phyloP scores from a whole-genome alignment of 2,888 invertebrate genomes.

The Agriotes lineatus region DNA sequence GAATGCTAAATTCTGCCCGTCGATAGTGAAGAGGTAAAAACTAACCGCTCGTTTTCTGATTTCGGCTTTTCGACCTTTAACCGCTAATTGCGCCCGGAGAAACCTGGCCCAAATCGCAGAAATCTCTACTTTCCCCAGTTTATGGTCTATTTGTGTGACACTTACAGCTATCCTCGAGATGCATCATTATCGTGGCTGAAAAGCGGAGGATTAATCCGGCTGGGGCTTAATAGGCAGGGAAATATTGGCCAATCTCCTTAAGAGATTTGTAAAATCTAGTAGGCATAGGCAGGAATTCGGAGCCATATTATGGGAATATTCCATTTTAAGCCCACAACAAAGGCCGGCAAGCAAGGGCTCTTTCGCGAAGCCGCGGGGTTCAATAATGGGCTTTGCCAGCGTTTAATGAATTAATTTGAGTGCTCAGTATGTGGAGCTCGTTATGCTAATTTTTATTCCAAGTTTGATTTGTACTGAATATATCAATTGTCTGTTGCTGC shows the following conservation, averaged over 20 bases:
- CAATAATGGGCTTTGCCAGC: too few relatives aligned
- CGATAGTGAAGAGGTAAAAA: not conserved
- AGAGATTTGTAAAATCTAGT: constrained; percentile 4
- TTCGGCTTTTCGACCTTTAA: not conserved
- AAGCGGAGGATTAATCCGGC: not conserved
- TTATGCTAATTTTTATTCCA: too few relatives aligned
- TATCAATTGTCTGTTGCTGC: too few relatives aligned
- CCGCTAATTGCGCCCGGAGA: not conserved
- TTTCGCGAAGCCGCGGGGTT: too few relatives aligned
- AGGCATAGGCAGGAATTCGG: not conserved
- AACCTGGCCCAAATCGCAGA: not conserved
- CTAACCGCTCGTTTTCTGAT: not conserved
- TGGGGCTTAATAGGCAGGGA: not conserved
- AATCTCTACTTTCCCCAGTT: not conserved
- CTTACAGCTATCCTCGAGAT: not conserved
- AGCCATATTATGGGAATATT: not conserved
- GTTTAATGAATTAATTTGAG: too few relatives aligned
- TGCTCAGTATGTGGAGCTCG: too few relatives aligned
- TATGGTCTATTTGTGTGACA: constrained; percentile 10
- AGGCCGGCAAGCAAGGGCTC: too few relatives aligned
- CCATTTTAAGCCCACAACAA: not conserved
- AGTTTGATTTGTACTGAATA: too few relatives aligned
- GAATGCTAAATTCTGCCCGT: constrained; percentile 11
- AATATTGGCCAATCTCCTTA: not conserved
- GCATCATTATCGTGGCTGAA: not conserved